phyloP scores from a whole-genome alignment of 2,888 invertebrate species.

The Osmoderma eremita region DNA sequence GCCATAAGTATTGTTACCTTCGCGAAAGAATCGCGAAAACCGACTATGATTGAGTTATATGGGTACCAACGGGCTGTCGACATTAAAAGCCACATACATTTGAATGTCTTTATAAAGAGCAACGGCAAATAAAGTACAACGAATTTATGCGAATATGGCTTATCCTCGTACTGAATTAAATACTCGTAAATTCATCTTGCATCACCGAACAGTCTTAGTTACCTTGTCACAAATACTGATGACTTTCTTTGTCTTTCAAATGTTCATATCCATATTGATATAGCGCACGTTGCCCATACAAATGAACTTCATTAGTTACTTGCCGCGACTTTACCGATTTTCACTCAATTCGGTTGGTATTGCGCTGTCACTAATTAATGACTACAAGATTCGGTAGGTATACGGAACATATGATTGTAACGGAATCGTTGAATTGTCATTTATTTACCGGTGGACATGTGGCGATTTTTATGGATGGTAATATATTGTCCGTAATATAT shows the following conservation, averaged over 20 bases:
- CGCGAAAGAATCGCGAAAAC: slow-evolving; percentile 2
- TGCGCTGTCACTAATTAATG: slow-evolving; percentile 36
- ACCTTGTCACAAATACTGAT: slow-evolving; percentile 61
- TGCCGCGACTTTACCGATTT: slow-evolving; percentile 36
- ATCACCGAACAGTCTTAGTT: slow-evolving; percentile 41
- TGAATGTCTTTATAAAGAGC: slow-evolving; percentile 39
- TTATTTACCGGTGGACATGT: slow-evolving; percentile 34
- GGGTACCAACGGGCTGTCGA: slow-evolving; percentile 10
- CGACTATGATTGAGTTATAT: slow-evolving; percentile 28
- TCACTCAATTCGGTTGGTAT: slow-evolving; percentile 30
- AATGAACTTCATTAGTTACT: slow-evolving; percentile 30
- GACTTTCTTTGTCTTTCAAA: slow-evolving; percentile 55
- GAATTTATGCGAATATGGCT: slow-evolving; percentile 53
- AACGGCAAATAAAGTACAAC: slow-evolving; percentile 33
- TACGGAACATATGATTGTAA: slow-evolving; percentile 26
- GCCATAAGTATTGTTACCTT: slow-evolving; percentile 14
- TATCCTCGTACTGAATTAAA: slow-evolving; percentile 59
- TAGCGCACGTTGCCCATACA: slow-evolving; percentile 31
- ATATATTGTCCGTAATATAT: slow-evolving; percentile 25
- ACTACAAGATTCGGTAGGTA: slow-evolving; percentile 31
- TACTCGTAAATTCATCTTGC: slow-evolving; percentile 54
- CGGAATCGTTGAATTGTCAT: slow-evolving; percentile 32
- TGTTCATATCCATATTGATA: slow-evolving; percentile 38
- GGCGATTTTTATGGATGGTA: slow-evolving; percentile 29
- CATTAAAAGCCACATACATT: slow-evolving; percentile 32